Percentiles rank a stretch among this genome's conserved stretches.
Evolutionary conservation across 2,888 invertebrate species (phyloP).

Genomic region (Acanthosepion esculentum): DNA sequence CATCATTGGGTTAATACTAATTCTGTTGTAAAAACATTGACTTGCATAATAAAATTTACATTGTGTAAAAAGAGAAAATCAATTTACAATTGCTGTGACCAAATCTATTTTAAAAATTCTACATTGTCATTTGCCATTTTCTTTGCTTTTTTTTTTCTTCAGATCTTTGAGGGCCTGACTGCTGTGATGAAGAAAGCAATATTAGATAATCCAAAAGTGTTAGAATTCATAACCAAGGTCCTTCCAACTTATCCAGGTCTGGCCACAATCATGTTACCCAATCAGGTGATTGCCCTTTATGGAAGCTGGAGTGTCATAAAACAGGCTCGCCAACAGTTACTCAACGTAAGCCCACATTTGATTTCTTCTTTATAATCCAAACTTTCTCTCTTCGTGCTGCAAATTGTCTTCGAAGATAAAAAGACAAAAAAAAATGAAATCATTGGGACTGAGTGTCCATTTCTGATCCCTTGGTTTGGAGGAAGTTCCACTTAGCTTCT

Average conservation of each 20-base stretch:
- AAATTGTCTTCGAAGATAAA: too few relatives aligned
- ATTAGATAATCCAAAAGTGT: slow-evolving; percentile 36
- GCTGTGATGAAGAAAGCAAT: slow-evolving; percentile 42
- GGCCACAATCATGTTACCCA: slow-evolving; percentile 38
- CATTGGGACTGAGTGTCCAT: too few relatives aligned
- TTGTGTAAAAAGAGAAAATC: too few relatives aligned
- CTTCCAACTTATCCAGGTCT: slow-evolving; percentile 34
- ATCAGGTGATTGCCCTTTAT: slow-evolving; percentile 24
- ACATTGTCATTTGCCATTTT: neutral
- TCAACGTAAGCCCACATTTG: neutral
- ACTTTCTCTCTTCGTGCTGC: too few relatives aligned
- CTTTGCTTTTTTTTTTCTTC: neutral
- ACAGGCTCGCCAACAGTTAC: slow-evolving; percentile 25
- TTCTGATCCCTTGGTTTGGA: too few relatives aligned
- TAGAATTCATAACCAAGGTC: neutral
- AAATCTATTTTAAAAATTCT: too few relatives aligned
- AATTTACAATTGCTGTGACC: too few relatives aligned
- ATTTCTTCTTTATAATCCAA: neutral
- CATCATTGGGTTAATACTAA: too few relatives aligned
- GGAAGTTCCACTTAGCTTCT: too few relatives aligned
- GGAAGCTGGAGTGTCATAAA: slow-evolving; percentile 35
- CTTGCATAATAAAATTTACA: too few relatives aligned
- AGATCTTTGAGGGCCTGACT: slow-evolving; percentile 40
- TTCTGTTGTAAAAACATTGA: too few relatives aligned
- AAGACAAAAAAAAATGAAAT: too few relatives aligned